These are phyloP conservation scores for Branchellion lobata DNA, from an alignment of 2,888 invertebrate genomes.

Conservation along the genomic window DNA sequence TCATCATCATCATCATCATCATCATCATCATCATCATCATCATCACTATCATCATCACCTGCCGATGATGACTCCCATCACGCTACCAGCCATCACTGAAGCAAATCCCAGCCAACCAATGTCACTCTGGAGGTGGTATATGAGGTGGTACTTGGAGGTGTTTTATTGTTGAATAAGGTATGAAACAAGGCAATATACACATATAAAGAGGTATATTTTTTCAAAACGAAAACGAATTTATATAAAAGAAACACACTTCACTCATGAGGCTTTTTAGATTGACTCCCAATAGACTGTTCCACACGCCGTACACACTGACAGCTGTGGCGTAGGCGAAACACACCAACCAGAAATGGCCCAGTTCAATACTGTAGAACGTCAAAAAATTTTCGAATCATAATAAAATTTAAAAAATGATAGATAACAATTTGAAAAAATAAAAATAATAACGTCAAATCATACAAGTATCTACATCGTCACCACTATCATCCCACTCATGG, in stretches of 20 bases:
- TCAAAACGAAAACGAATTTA: too few relatives aligned
- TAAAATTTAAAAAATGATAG: too few relatives aligned
- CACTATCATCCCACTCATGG: too few relatives aligned
- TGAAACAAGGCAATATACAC: too few relatives aligned
- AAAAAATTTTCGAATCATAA: too few relatives aligned
- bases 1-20: neutral
- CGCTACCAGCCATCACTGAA: constrained; percentile 49
- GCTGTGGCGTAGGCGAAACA: constrained; percentile 54
- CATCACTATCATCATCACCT: constrained; percentile 46
- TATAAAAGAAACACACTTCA: constrained; percentile 51
- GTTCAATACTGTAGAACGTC: constrained; percentile 46
- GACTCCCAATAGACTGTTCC: constrained; percentile 57
- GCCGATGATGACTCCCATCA: constrained; percentile 50
- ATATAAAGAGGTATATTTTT: too few relatives aligned
- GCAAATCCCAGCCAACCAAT: constrained; percentile 52
- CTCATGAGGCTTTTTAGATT: constrained; percentile 56
- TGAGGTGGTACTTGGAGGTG: too few relatives aligned
- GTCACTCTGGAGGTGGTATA: constrained; percentile 50
- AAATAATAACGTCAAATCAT: too few relatives aligned
- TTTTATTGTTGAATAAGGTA: too few relatives aligned
- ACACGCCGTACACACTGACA: constrained; percentile 55
- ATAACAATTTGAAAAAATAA: too few relatives aligned
- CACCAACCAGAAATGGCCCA: constrained; percentile 55
- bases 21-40: constrained; percentile 26
- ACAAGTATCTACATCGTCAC: too few relatives aligned